These are phyloP conservation scores for Brachionus asplanchnoidis DNA, from an alignment of 1,140 invertebrate genomes.

Conservation along the genomic window DNA sequence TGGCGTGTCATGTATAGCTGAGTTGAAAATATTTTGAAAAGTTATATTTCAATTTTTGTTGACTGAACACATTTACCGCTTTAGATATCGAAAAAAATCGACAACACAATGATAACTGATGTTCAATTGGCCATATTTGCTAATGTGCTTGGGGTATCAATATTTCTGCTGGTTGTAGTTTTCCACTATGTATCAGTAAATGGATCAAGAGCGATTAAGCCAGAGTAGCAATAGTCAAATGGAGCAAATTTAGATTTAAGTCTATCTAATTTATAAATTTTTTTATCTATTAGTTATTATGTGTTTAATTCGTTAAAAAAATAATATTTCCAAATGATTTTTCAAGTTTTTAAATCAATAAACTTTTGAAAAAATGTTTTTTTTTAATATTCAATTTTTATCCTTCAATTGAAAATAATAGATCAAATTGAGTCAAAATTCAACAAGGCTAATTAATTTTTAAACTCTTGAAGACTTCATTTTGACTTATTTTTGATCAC, in stretches of 20 bases:
- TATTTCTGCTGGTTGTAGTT: slow-evolving; percentile 87
- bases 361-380: neutral
- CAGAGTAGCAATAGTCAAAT: neutral
- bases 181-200: slow-evolving; percentile 96
- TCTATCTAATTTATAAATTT: neutral
- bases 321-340: neutral
- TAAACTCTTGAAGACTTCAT: too few relatives aligned
- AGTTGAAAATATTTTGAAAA: neutral
- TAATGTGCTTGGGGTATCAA: slow-evolving; percentile 83
- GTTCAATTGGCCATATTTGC: slow-evolving; percentile 90
- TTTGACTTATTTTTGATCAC: too few relatives aligned
- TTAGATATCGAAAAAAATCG: slow-evolving; percentile 3
- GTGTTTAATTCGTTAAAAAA: neutral
- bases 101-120: slow-evolving; percentile 81
- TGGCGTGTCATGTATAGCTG: neutral
- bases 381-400: too few relatives aligned
- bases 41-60: neutral
- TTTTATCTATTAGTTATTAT: neutral
- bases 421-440: too few relatives aligned
- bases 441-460: too few relatives aligned
- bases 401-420: too few relatives aligned
- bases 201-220: slow-evolving; percentile 43
- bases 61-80: neutral
- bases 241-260: neutral
- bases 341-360: neutral